Base-by-base conservation (phyloP, 2,113 vertebrate genomes). In the Oryzias woworae region DNA sequence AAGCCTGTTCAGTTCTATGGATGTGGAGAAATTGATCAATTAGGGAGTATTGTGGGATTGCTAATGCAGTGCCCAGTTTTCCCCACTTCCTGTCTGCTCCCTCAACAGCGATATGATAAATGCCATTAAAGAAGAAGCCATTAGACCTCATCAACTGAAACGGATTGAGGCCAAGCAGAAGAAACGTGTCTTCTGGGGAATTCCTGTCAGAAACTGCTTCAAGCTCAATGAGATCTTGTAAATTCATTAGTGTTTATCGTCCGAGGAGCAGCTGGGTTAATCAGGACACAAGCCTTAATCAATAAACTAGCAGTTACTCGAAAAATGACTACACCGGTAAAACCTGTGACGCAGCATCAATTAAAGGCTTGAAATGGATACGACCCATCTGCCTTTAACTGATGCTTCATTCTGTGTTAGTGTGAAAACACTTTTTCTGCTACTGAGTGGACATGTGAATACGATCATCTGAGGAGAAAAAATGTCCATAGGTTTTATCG, bases 161-260 rank as follows among this genome's bases (percentile, higher is more conserved):
- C 20, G 20, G 18, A 18, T 57, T 50, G 28, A 46, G 41, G 54
- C 14, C 41, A 20, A 53, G 36, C 17, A 36, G 47, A 47, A 14
- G 31, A 62, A 51, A 50, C 28, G 22, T 62, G 58, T 44, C 56
- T 72, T 72, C 36, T 71, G 53, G 16, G 48, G 58, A 26, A 58
- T 53, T 63, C 8, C 44, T 43, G 8, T 48, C 28, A 54, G 17
- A 28, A 59, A 59, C 43, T 12, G 45, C 45, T 51, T 36, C n/a
- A 22, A 45, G 52, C 52, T 44, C 24, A 0, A 12, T 6, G 18
- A 36, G 52, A 24, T 50, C 20, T 55, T 62, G 46, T 61, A 49
- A 14, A 54, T 48, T 10, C 6, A 48, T 54, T 50, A 53, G 20
- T 7, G 12, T 14, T 53, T 10, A 26, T 26, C 50, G 46, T 28